Base-by-base conservation (phyloP, 1,140 invertebrate species). In the Aphelenchoides fujianensis region DNA sequence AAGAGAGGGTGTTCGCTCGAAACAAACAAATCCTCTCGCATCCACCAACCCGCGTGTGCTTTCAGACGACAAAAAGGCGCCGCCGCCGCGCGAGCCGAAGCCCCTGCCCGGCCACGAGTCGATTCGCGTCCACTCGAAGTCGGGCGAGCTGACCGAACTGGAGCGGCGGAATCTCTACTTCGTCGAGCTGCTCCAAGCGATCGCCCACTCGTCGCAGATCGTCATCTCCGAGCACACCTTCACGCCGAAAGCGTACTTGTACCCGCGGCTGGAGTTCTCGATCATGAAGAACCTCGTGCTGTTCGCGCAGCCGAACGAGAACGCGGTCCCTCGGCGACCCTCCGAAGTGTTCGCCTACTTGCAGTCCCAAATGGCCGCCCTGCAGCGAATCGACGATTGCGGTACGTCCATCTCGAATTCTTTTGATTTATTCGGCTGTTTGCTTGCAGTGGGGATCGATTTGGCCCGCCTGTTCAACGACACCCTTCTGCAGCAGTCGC, bases 371-470 rank as follows among this genome's bases (percentile, higher is more conserved):
- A 97, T 99, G 94, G 95, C 93, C 87, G 95, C 98, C 3, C 85
- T 99, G 23, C 95, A 98, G 86, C 95, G 92, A 28, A 92, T 98
- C n/a, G 97, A 99, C 86, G 97, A 97, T 87, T 97, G 97, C 87
- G 88, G 89, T 90, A 82, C 82, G 81, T 71, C 55, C n/a, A n/a
- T n/a, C n/a, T n/a, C n/a, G n/a, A n/a, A n/a, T n/a, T n/a, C n/a
- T n/a, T n/a, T n/a, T n/a, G n/a, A n/a, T n/a, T n/a, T n/a, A n/a
- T n/a, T n/a, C n/a, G n/a, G n/a, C n/a, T n/a, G n/a, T n/a, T n/a
- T 72, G 16, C 57, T 23, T 73, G 77, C 28, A 80, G 74, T 74
- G 23, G 41, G 36, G 9, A 70, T 74, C 62, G 96, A 99, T 85
- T 95, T 98, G 37, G 97, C 95, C 0, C 87, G 95, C 73, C 92